phyloP scores from a whole-genome alignment of 2,113 vertebrate genomes.

The Dolichotis patagonum region DNA sequence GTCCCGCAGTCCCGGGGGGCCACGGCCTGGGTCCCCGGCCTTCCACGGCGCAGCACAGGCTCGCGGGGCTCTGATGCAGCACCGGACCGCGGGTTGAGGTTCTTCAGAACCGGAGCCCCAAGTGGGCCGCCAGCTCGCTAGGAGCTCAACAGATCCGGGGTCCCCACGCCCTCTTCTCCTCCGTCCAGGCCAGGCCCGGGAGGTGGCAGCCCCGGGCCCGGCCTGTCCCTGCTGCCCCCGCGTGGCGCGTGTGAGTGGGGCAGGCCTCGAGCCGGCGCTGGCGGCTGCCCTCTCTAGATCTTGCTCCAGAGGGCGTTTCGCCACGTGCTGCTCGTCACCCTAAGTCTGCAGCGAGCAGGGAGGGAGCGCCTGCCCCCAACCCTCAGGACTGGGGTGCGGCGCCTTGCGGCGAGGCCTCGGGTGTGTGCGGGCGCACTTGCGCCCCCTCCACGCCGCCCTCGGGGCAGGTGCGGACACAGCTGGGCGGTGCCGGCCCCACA shows the following conservation, averaged over 20 bases:
- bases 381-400: not conserved
- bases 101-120: not conserved
- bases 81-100: not conserved
- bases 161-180: too few species aligned
- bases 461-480: too few species aligned
- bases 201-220: too few species aligned
- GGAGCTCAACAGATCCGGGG: not conserved
- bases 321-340: slow-evolving; percentile 55
- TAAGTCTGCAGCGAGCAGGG: not conserved
- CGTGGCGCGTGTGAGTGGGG: too few species aligned
- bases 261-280: too few species aligned
- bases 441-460: too few species aligned
- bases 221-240: not conserved
- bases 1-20: not conserved
- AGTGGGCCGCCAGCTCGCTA: not conserved
- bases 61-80: not conserved
- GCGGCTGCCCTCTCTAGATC: not conserved
- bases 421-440: not conserved
- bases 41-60: too few species aligned
- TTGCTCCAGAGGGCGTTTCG: slow-evolving; percentile 54
- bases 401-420: not conserved
- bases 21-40: not conserved
- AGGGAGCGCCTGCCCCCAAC: too few species aligned
- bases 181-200: too few species aligned
- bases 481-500: too few species aligned